phyloP scores from a whole-genome alignment of 23 tunicate genomes.

The Phallusia fumigata region DNA sequence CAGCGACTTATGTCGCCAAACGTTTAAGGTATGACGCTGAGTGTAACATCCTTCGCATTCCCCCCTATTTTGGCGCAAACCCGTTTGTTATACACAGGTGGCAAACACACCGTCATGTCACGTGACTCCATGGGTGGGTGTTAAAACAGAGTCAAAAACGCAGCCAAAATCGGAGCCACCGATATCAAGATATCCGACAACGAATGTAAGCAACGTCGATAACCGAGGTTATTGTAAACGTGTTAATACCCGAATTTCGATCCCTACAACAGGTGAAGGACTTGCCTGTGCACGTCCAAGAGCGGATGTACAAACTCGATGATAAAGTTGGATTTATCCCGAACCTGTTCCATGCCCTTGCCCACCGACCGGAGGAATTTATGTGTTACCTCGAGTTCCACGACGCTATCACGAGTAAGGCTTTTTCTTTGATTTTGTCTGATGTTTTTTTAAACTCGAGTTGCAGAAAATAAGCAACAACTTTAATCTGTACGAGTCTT shows the following conservation, averaged over 20 bases:
- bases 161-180: neutral
- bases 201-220: neutral
- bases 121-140: neutral
- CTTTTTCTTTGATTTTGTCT: neutral
- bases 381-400: slow-evolving; percentile 34
- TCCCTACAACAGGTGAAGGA: slow-evolving; percentile 42
- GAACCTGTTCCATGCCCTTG: slow-evolving; percentile 49
- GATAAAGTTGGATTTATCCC: slow-evolving; percentile 73
- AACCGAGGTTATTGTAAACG: neutral
- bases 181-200: neutral
- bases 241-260: too few relatives aligned
- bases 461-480: too few relatives aligned
- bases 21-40: too few relatives aligned
- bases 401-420: slow-evolving; percentile 48
- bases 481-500: too few relatives aligned
- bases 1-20: too few relatives aligned
- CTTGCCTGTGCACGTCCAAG: slow-evolving; percentile 39
- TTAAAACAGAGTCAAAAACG: neutral
- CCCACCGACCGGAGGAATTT: slow-evolving; percentile 60
- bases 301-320: slow-evolving; percentile 36
- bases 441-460: too few relatives aligned
- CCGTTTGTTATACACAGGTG: too few relatives aligned
- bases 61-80: too few relatives aligned
- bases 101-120: too few relatives aligned
- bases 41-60: too few relatives aligned